Base-by-base conservation (phyloP, 2,888 invertebrate genomes). In the Rhamnusium bicolor region DNA sequence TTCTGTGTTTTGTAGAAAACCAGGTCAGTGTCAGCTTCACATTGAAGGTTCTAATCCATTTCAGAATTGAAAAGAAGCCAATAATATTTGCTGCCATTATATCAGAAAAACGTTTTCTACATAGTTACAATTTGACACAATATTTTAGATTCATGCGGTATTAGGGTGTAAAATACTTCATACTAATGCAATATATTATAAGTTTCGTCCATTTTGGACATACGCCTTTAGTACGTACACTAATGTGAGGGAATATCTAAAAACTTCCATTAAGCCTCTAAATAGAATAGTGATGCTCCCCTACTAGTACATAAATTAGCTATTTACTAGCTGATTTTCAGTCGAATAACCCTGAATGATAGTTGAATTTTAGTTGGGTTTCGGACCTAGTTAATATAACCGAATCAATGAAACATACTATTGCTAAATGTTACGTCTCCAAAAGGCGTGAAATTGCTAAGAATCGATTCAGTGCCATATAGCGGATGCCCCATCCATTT, bases 391-490 rank as follows among this genome's bases (percentile, higher is more conserved):
- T 74, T 73, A 82, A 84, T 83, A 85, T 84, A 84, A 84, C 83
- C 83, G 85, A 84, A 79, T 79, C 83, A 82, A 78, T 84, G 83
- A 82, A 82, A 82, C 83, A 82, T 82, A 80, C 82, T 81, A 83
- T 81, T 83, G 83, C 80, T 83, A 83, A 84, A 84, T 83, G 84
- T 83, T 82, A 82, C 80, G 75, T 78, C 80, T 82, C 81, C 78
- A 84, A 84, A 83, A 80, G 82, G 85, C 85, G 85, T 85, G 84
- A 85, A 85, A 85, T 85, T 85, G 83, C 81, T 74, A 81, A 78
- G 80, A 81, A 84, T 82, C 83, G 84, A 84, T 84, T 83, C 81
- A 76, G 73, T 40, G 61, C 73, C 69, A 69, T 62, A 73, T 29
- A 77, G 72, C 60, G 74, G 72, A 76, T 72, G 71, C 70, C 73